Evolutionary conservation across 2,888 invertebrate genomes (phyloP).

Genomic region (Dryocosmus kuriphilus): DNA sequence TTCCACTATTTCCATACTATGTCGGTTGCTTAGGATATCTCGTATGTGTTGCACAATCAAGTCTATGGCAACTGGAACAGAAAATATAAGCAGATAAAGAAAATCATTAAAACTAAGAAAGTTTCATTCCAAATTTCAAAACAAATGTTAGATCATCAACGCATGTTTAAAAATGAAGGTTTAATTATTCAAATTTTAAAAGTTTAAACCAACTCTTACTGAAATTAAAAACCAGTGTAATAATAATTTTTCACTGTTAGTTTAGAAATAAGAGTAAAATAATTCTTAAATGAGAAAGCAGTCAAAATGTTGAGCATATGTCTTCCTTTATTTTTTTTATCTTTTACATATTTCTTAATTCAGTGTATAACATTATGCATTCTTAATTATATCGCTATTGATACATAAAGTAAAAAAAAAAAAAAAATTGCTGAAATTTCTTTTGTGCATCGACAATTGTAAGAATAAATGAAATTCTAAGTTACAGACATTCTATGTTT

Average conservation of each 20-base stretch:
- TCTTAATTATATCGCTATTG: slow-evolving; percentile 6
- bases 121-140: neutral
- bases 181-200: neutral
- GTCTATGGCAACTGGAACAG: slow-evolving; percentile 95
- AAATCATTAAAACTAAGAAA: neutral
- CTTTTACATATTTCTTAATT: slow-evolving; percentile 18
- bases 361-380: slow-evolving; percentile 34
- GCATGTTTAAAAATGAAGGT: neutral
- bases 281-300: slow-evolving; percentile 2
- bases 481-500: neutral
- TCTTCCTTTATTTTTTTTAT: slow-evolving; percentile 8
- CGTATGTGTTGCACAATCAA: slow-evolving; percentile 98
- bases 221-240: neutral
- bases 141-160: no score
- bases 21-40: slow-evolving; percentile 87
- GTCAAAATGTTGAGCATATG: neutral
- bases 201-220: neutral
- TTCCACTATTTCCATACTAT: slow-evolving; percentile 67
- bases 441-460: neutral
- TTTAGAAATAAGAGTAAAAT: neutral
- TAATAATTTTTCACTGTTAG: neutral
- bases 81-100: slow-evolving; percentile 30
- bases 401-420: neutral
- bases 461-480: neutral
- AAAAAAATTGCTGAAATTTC: neutral